A percentile compares a stretch with the other conserved stretches of the same genome.
Evolutionary conservation across 2,113 vertebrate genomes (phyloP).

Genomic region (Lepidothrix coronata): DNA sequence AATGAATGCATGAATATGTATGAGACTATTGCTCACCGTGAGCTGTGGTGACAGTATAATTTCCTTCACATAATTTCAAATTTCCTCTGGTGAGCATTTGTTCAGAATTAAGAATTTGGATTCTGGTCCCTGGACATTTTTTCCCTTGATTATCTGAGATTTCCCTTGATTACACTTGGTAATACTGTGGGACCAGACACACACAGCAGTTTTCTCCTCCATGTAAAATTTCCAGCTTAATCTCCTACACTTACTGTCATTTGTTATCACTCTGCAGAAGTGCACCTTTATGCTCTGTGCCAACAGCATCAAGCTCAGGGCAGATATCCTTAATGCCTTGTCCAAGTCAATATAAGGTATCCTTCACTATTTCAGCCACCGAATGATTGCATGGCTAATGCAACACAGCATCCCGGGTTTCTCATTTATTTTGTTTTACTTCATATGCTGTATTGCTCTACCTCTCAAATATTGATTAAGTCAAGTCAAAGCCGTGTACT

Average conservation of each 20-base stretch:
- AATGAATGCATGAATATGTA: neutral
- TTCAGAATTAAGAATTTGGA: neutral
- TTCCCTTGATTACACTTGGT: neutral
- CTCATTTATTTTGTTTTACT: neutral
- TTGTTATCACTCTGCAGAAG: neutral
- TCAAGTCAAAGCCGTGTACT: neutral
- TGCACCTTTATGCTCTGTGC: neutral
- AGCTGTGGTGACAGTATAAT: neutral
- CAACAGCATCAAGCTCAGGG: neutral
- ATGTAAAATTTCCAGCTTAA: neutral
- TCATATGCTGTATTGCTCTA: neutral
- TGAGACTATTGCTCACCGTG: neutral
- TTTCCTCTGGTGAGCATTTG: neutral
- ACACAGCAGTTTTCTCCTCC: neutral
- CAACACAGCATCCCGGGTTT: neutral
- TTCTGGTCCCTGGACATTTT: neutral
- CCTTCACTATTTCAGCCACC: neutral
- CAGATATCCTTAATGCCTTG: neutral
- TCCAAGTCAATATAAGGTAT: neutral
- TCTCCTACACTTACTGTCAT: neutral
- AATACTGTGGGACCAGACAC: neutral
- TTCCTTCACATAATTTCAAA: neutral
- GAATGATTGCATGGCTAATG: neutral
- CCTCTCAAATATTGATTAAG: constrained; percentile 17
- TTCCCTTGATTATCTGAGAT: neutral